phyloP scores from a whole-genome alignment of 1,140 invertebrate genomes.

The Heliconius hermathena region DNA sequence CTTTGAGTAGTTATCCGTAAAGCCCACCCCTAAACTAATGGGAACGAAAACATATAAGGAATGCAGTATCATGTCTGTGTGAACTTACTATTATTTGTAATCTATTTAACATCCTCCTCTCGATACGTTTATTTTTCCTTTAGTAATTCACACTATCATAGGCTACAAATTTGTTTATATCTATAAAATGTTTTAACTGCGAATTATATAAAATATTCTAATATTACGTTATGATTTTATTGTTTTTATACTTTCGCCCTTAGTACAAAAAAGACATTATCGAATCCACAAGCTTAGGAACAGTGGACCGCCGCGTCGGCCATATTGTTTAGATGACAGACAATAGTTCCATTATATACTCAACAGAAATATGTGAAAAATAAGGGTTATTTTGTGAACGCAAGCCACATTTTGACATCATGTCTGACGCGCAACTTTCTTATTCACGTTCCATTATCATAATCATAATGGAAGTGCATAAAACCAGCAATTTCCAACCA shows the following conservation, averaged over 20 bases:
- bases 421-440: constrained; percentile 60
- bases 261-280: background rate
- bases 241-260: background rate
- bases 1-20: background rate
- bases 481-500: constrained; percentile 62
- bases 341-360: background rate
- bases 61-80: constrained; percentile 52
- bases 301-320: background rate
- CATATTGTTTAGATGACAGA: background rate
- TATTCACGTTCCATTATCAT: constrained; percentile 60
- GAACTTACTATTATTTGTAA: constrained; percentile 60
- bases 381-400: constrained; percentile 36
- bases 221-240: background rate
- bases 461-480: constrained; percentile 52
- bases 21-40: constrained; percentile 50
- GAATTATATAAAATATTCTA: background rate
- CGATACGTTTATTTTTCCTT: constrained; percentile 20
- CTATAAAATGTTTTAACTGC: background rate
- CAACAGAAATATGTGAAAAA: background rate
- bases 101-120: constrained; percentile 52
- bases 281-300: background rate
- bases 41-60: constrained; percentile 62
- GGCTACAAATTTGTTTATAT: background rate
- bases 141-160: constrained; percentile 11
- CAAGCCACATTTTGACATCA: constrained; percentile 55